Evolutionary conservation across 2,888 invertebrate species (phyloP).

Genomic region (Cynaeus angustus): DNA sequence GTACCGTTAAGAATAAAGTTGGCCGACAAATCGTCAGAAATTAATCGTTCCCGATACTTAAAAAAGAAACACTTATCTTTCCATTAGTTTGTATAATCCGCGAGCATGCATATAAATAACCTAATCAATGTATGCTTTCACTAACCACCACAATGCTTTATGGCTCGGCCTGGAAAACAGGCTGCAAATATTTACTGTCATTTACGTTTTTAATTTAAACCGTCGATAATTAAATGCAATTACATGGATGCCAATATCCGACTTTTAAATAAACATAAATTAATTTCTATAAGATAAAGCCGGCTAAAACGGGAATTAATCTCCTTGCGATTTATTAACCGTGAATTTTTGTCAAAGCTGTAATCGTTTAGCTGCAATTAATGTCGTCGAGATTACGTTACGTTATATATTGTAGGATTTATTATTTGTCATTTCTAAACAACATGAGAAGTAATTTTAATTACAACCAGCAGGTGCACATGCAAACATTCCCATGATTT

Average conservation of each 20-base stretch:
- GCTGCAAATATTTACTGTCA: constrained; percentile 46
- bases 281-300: constrained; percentile 53
- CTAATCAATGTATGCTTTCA: constrained; percentile 40
- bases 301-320: constrained; percentile 44
- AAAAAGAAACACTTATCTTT: constrained; percentile 37
- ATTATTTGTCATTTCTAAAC: constrained; percentile 34
- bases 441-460: constrained; percentile 28
- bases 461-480: constrained; percentile 40
- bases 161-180: constrained; percentile 31
- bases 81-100: constrained; percentile 39
- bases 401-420: constrained; percentile 40
- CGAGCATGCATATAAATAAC: constrained; percentile 47
- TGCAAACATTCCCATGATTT: constrained; percentile 32
- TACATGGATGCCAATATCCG: constrained; percentile 58
- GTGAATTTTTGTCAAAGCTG: constrained; percentile 33
- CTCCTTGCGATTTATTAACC: constrained; percentile 26
- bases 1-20: background rate
- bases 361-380: constrained; percentile 40
- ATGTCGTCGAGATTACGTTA: constrained; percentile 31
- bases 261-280: constrained; percentile 58
- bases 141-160: constrained; percentile 34
- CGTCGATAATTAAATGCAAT: constrained; percentile 59
- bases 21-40: constrained; percentile 7
- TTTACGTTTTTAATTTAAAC: constrained; percentile 56
- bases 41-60: constrained; percentile 5